Evolutionary conservation across 2,113 vertebrate genomes (phyloP), one percentile per base, ranked within the genome.

Genomic region (Melanerpes aurifrons): DNA sequence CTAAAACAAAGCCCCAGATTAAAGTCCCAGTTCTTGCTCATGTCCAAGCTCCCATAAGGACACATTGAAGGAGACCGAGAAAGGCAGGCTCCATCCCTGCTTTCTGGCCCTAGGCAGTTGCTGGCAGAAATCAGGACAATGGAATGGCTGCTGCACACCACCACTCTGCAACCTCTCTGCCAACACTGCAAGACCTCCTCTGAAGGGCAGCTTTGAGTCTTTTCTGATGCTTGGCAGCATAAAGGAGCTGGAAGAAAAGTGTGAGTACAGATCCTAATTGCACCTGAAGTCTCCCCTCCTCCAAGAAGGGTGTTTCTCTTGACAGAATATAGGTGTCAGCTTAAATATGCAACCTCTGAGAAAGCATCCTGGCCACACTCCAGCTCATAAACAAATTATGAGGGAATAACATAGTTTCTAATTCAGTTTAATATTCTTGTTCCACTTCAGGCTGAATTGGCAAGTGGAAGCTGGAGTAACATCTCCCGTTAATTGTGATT

Each of bases 401-500:
- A 45, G 58, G 47, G 75, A 95, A 94, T 90, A 66, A 86, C 70
- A 47, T 0, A 5, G 21, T 78, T 94, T 80, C 76, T 92, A 72
- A 91, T 93, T 87, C 17, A 66, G 76, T 84, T 87, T 47, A 90
- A 89, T 80, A 87, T 50, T 90, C 92, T 88, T n/a, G 6, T 81
- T 90, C 66, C 18, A 54, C 61, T 90, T 74, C 10, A 54, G 75
- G 62, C n/a, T 75, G 76, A 86, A 91, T 17, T 90, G 73, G 48
- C 76, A 78, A 74, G 69, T 28, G 29, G 54, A 86, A 57, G 54
- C 45, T 76, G 83, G 45, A 81, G 50, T 62, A 73, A 91, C n/a
- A 37, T 72, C 58, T 86, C 92, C 17, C 35, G 76, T 59, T 72
- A 35, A 93, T 91, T 94, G 92, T 94, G 80, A 93, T 94, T 69